phyloP scores from a whole-genome alignment of 2,113 vertebrate species.

The Hucho hucho region DNA sequence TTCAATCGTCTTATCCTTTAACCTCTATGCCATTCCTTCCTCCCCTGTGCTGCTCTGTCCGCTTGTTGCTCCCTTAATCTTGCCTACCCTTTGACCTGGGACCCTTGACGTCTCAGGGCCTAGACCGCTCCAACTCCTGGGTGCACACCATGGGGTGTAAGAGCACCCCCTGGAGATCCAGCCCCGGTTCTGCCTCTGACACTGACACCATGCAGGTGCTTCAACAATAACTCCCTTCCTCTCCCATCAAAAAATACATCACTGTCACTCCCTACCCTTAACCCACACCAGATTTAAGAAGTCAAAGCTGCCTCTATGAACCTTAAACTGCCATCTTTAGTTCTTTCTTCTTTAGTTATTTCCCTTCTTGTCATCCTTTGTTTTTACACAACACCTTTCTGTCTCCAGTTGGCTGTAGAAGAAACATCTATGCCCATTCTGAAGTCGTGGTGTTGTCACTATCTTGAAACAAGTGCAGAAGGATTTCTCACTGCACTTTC shows the following conservation, averaged over 20 bases:
- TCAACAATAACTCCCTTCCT: slow-evolving; percentile 61
- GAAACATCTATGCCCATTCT: neutral
- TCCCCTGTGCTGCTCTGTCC: slow-evolving; percentile 30
- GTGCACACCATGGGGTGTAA: slow-evolving; percentile 99
- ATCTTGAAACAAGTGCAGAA: too few species aligned
- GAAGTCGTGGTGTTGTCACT: too few species aligned
- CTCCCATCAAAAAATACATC: slow-evolving; percentile 9
- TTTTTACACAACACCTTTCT: neutral
- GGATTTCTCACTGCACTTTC: too few species aligned
- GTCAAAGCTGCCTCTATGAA: slow-evolving; percentile 59
- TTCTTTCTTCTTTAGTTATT: slow-evolving; percentile 22
- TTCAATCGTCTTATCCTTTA: slow-evolving; percentile 60
- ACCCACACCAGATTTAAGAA: slow-evolving; percentile 16
- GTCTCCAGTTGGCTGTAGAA: neutral
- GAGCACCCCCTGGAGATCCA: slow-evolving; percentile 97
- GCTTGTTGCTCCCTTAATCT: slow-evolving; percentile 67
- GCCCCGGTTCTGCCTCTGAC: slow-evolving; percentile 95
- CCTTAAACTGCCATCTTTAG: slow-evolving; percentile 26
- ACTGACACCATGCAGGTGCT: slow-evolving; percentile 97
- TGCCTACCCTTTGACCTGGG: slow-evolving; percentile 81
- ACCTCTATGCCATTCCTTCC: slow-evolving; percentile 71
- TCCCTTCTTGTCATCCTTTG: slow-evolving; percentile 16
- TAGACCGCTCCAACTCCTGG: slow-evolving; percentile 99
- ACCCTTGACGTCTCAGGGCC: slow-evolving; percentile 88
- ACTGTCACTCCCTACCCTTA: slow-evolving; percentile 53